phyloP scores from a whole-genome alignment of 2,888 invertebrate genomes.

The Ellobium chinense region DNA sequence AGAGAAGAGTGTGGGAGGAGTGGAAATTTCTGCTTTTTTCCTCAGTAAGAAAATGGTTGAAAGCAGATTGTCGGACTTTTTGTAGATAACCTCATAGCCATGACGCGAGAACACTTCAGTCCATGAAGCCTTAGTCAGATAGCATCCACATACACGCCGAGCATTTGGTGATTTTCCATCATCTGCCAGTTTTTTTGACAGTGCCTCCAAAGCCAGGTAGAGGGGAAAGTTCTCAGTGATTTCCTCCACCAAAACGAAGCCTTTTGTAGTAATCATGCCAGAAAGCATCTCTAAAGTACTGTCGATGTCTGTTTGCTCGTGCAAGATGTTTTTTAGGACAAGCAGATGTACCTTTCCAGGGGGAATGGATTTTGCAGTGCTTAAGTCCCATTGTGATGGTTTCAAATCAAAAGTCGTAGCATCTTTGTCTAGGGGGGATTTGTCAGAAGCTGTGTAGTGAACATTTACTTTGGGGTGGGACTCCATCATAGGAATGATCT shows the following conservation, averaged over 20 bases:
- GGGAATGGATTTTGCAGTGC: constrained; percentile 79
- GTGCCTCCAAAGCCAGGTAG: constrained; percentile 60
- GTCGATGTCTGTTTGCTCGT: constrained; percentile 59
- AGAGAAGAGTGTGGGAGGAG: constrained; percentile 52
- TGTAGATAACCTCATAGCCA: constrained; percentile 82
- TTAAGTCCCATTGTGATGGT: constrained; percentile 84
- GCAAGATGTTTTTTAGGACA: constrained; percentile 68
- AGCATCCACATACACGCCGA: constrained; percentile 57
- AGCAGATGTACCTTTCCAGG: constrained; percentile 69
- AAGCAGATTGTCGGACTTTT: constrained; percentile 84
- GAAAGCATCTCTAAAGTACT: constrained; percentile 60
- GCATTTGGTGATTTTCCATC: constrained; percentile 37
- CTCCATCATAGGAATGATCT: constrained; percentile 78
- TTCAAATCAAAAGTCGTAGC: constrained; percentile 83
- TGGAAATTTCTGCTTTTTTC: constrained; percentile 73
- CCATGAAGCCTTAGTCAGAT: constrained; percentile 64
- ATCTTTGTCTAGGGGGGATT: constrained; percentile 55
- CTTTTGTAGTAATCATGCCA: constrained; percentile 83
- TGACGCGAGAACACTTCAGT: constrained; percentile 61
- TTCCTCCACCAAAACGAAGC: constrained; percentile 79
- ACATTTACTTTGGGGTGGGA: constrained; percentile 85
- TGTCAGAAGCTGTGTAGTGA: constrained; percentile 83
- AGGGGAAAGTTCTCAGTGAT: constrained; percentile 75
- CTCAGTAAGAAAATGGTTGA: constrained; percentile 83
- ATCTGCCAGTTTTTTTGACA: constrained; percentile 49